Base-by-base conservation (phyloP, 2,888 invertebrate genomes). In the Dorcus hopei region DNA sequence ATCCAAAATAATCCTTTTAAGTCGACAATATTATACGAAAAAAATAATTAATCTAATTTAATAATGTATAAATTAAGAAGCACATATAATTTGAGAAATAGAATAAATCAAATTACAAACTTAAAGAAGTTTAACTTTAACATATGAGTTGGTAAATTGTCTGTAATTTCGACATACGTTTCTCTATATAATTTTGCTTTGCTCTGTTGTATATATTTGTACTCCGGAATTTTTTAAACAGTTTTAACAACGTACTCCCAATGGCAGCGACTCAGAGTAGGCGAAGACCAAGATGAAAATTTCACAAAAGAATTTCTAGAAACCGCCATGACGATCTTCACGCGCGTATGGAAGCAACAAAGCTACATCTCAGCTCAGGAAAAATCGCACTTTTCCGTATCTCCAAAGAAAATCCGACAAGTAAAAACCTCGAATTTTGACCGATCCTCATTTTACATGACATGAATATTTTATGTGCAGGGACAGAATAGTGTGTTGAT, bases 241-340 rank as follows among this genome's bases (percentile, higher is more conserved):
- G 89, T 87, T 50, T 83, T 91, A 66, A 85, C 88, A 3, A 84
- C 85, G 48, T 92, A 89, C 73, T 85, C 87, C 58, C 87, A 88
- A 70, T 94, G 93, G 93, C 86, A 87, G 59, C 87, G 90, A 74
- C 88, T 91, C 80, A 84, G 83, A 47, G 89, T 90, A 14, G 82
- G 82, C 1, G 87, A 89, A 50, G 92, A 93, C 72, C 90, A 92
- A 73, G 93, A 93, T 75, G 89, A 90, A 53, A 87, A 88, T 0
- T 91, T 92, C 72, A 91, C 93, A 39, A 90, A 90, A 63, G 90
- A 91, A 61, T 90, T 93, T 71, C 80, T 94, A n/a, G 88, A 89
- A 0, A 87, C 90, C 6, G 91, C 93, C 0, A 89, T 92, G 62
- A 87, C 88, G 19, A 91, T 91, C 62, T 80, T 93, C 33, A 86